Evolutionary conservation across 2,888 invertebrate species (phyloP).

Genomic region (Ophion ellenae): DNA sequence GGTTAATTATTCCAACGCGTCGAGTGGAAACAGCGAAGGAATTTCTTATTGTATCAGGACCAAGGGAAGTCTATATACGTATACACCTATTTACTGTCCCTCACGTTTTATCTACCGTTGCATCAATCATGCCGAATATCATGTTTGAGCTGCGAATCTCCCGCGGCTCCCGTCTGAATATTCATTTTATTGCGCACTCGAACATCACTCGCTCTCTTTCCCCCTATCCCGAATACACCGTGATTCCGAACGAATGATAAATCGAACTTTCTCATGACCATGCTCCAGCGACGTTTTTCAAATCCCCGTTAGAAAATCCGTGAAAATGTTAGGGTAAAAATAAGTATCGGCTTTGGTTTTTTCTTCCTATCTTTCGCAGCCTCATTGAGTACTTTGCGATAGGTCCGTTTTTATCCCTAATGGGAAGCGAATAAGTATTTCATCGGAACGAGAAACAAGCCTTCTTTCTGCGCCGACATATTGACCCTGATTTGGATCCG

Average conservation of each 20-base stretch:
- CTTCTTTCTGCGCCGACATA: too few species aligned
- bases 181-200: constrained; percentile 24
- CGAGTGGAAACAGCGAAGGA: constrained; percentile 51
- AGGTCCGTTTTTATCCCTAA: too few species aligned
- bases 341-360: not conserved
- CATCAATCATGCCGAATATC: constrained; percentile 57
- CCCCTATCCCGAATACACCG: not conserved
- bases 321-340: not conserved
- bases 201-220: not conserved
- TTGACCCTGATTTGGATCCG: too few species aligned
- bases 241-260: constrained; percentile 11
- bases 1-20: constrained; percentile 68
- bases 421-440: too few species aligned
- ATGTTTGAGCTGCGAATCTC: constrained; percentile 13
- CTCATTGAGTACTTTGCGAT: too few species aligned
- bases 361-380: too few species aligned
- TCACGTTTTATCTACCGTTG: constrained; percentile 19
- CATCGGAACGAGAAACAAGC: too few species aligned
- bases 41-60: constrained; percentile 53
- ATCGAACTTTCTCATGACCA: not conserved
- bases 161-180: constrained; percentile 12
- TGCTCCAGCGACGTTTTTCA: not conserved
- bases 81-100: constrained; percentile 33
- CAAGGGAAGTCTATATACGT: constrained; percentile 8
- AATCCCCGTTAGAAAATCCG: not conserved